Evolutionary conservation across 2,888 invertebrate species (phyloP).

Genomic region (Ditula angustiorana): DNA sequence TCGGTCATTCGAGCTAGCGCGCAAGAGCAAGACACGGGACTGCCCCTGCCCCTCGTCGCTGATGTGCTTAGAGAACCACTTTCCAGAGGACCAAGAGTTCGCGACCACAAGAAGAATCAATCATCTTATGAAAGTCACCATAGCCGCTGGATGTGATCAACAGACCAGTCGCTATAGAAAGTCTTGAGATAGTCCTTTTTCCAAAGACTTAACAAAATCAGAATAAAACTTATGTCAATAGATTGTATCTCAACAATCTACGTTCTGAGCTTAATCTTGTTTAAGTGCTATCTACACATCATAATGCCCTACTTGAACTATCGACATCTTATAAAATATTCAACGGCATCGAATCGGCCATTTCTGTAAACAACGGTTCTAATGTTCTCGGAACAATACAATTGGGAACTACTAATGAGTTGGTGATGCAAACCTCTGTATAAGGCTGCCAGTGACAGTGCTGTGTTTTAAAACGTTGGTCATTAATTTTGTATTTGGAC

Average conservation of each 20-base stretch:
- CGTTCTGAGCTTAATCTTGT: conserved; percentile 14
- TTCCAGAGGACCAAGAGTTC: too few species aligned
- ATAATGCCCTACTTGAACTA: conserved; percentile 45
- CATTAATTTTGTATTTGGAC: neutral
- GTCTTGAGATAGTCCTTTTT: neutral
- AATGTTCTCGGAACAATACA: conserved; percentile 79
- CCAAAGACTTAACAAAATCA: too few species aligned
- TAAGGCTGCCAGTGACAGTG: conserved; percentile 21
- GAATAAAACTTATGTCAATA: neutral
- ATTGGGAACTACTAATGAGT: conserved; percentile 78
- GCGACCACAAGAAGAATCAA: too few species aligned
- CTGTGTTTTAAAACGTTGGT: conserved; percentile 9
- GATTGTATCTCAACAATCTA: neutral
- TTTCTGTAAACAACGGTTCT: conserved; percentile 67
- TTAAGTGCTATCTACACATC: conserved; percentile 31
- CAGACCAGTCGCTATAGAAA: neutral
- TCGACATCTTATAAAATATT: conserved; percentile 72
- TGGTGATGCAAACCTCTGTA: conserved; percentile 55
- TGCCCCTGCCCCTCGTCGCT: too few species aligned
- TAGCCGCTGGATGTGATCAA: neutral
- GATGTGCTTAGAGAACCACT: too few species aligned
- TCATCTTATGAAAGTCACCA: too few species aligned
- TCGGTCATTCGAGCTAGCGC: too few species aligned
- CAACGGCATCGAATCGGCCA: conserved; percentile 63
- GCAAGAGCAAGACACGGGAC: too few species aligned